A percentile compares a stretch with the other conserved stretches of the same genome.
These are phyloP conservation scores for Achatina immaculata DNA, from an alignment of 1,140 invertebrate genomes.

Conservation along the genomic window DNA sequence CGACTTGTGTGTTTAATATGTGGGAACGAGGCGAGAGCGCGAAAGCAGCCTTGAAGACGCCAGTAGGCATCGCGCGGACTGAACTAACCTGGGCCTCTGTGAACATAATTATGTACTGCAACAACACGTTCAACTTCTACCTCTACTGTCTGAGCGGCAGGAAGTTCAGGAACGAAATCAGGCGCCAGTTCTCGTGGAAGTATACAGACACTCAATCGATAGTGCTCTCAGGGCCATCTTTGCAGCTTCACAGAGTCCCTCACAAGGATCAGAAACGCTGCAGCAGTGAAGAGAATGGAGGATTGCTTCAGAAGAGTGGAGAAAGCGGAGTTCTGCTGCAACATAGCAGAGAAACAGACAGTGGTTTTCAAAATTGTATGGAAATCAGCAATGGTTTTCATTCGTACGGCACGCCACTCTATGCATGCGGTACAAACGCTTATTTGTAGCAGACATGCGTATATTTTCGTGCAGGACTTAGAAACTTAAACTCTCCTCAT, in stretches of 20 bases:
- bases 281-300: not conserved
- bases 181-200: not conserved
- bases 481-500: no score
- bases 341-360: not conserved
- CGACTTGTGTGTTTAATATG: slow-evolving; percentile 43
- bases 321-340: not conserved
- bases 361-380: not conserved
- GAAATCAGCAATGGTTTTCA: not conserved
- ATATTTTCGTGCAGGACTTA: no score
- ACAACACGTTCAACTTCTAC: slow-evolving; percentile 46
- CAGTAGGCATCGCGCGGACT: not conserved
- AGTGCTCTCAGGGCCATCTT: not conserved
- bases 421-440: not conserved
- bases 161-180: slow-evolving; percentile 39
- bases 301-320: not conserved
- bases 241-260: slow-evolving; percentile 1
- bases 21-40: slow-evolving; percentile 28
- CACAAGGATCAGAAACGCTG: not conserved
- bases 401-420: not conserved
- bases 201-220: slow-evolving; percentile 24
- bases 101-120: slow-evolving; percentile 42
- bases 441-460: slow-evolving; percentile 15
- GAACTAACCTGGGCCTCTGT: slow-evolving; percentile 38
- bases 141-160: slow-evolving; percentile 41
- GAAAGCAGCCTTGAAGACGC: not conserved